Evolutionary conservation across 2,113 vertebrate species (phyloP).

Genomic region (Xyliphius kryptos): DNA sequence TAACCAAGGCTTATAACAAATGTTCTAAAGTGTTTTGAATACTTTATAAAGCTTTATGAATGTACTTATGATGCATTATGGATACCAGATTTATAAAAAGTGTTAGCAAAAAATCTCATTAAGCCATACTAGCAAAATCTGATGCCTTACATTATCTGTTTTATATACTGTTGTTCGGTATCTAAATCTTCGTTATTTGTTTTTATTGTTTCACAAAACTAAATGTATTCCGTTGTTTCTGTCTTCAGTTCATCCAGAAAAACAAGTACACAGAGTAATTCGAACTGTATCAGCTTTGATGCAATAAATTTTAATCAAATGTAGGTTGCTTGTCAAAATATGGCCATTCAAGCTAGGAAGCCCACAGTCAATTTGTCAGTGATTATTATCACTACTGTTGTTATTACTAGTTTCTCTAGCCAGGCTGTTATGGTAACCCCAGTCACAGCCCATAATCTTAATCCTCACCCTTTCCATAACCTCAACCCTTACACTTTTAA

Average conservation of each 20-base stretch:
- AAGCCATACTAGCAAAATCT: too few species aligned
- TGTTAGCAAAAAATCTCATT: too few species aligned
- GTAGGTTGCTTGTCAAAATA: slow-evolving; percentile 61
- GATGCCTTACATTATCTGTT: too few species aligned
- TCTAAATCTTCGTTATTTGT: too few species aligned
- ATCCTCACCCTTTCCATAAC: slow-evolving; percentile 67
- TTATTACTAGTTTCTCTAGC: slow-evolving; percentile 68
- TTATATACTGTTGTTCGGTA: too few species aligned
- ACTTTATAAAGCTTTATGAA: too few species aligned
- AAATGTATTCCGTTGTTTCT: too few species aligned
- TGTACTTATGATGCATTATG: too few species aligned
- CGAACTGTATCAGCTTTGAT: slow-evolving; percentile 45
- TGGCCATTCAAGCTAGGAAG: slow-evolving; percentile 57
- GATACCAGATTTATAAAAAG: too few species aligned
- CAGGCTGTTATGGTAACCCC: slow-evolving; percentile 70
- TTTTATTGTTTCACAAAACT: too few species aligned
- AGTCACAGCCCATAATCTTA: slow-evolving; percentile 58
- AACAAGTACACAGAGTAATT: slow-evolving; percentile 36
- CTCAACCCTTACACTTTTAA: slow-evolving; percentile 73
- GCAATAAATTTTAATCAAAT: slow-evolving; percentile 41
- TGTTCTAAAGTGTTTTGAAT: too few species aligned
- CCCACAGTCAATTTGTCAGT: slow-evolving; percentile 69
- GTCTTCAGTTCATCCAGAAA: slow-evolving; percentile 35
- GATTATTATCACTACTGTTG: slow-evolving; percentile 75
- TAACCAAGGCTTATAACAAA: too few species aligned